phyloP scores from a whole-genome alignment of 2,113 vertebrate species.

The Loxodonta africana region DNA sequence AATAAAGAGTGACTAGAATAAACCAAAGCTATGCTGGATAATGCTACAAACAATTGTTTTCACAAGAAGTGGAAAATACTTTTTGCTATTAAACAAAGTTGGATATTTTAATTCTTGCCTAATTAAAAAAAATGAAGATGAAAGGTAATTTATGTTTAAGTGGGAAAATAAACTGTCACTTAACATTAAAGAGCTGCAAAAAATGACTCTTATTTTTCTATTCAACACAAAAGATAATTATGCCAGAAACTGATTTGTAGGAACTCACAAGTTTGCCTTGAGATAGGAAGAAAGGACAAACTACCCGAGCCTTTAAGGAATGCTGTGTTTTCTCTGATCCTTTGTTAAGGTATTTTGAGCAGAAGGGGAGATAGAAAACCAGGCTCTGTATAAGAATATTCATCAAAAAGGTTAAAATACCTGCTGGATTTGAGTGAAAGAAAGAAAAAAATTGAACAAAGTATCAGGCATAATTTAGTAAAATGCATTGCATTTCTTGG shows the following conservation, averaged over 20 bases:
- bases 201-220: background rate
- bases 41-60: background rate
- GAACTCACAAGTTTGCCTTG: background rate
- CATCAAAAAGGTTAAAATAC: background rate
- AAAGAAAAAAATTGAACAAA: background rate
- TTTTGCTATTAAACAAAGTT: background rate
- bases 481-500: fast-evolving
- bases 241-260: background rate
- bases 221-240: background rate
- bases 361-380: background rate
- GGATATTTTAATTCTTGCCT: conserved; percentile 1
- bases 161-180: background rate
- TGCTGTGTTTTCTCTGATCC: background rate
- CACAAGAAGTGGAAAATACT: background rate
- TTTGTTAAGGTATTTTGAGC: conserved; percentile 43
- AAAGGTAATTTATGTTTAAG: background rate
- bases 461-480: background rate
- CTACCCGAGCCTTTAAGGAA: background rate
- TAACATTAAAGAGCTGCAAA: background rate
- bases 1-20: background rate
- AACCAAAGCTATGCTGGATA: background rate
- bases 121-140: background rate
- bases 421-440: background rate
- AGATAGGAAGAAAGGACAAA: background rate
- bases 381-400: background rate